Evolutionary conservation across 1,140 invertebrate species (phyloP).

Genomic region (Drosophila sp.): DNA sequence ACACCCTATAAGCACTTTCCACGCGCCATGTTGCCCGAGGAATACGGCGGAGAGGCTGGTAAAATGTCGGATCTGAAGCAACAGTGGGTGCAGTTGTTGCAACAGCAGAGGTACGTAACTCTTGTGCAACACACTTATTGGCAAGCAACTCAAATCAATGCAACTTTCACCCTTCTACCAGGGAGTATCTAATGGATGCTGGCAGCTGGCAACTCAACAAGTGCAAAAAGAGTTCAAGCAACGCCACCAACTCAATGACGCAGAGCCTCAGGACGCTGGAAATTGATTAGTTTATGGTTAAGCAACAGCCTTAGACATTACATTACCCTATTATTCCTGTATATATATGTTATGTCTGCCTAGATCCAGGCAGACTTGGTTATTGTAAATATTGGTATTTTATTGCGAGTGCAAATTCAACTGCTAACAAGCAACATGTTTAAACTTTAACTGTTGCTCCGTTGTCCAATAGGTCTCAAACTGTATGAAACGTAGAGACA

Average conservation of each 20-base stretch:
- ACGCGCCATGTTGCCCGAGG: constrained; percentile 87
- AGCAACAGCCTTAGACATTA: constrained; percentile 7
- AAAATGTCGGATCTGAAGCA: constrained; percentile 86
- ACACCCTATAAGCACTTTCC: constrained; percentile 88
- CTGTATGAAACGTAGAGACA: neutral
- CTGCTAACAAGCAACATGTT: neutral
- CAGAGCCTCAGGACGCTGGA: constrained; percentile 66
- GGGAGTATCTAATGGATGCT: constrained; percentile 69
- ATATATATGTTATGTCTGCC: constrained; percentile 10
- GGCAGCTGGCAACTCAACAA: constrained; percentile 71
- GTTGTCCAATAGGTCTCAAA: neutral
- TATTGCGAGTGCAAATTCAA: constrained; percentile 16
- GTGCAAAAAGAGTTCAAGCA: constrained; percentile 51
- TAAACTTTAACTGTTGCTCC: neutral
- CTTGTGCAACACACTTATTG: neutral
- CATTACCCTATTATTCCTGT: constrained; percentile 16
- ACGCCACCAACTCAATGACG: constrained; percentile 18
- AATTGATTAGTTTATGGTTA: constrained; percentile 58
- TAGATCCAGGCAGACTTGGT: constrained; percentile 53
- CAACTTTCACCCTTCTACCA: neutral
- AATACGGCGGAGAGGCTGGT: constrained; percentile 88
- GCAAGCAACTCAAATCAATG: neutral
- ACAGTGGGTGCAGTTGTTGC: constrained; percentile 85
- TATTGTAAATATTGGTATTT: constrained; percentile 37
- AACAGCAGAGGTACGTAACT: constrained; percentile 68